Conservation (phyloP, 1,140 invertebrate genomes). For the Luehdorfia chinensis region DNA sequence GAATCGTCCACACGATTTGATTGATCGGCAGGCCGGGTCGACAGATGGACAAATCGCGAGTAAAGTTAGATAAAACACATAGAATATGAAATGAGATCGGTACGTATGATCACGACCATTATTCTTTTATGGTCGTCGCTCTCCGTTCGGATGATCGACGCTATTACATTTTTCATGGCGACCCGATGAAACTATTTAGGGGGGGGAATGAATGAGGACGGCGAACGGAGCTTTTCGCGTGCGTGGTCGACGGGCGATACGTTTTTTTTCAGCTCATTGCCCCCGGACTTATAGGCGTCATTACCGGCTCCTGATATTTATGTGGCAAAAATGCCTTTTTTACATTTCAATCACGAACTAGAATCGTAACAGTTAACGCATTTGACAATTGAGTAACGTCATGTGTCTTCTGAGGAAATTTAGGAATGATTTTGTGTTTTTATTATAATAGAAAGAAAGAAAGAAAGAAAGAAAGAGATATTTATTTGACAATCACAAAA, state of each 20-base stretch:
- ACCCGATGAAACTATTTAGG: conserved; percentile 49
- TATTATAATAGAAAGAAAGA: too few relatives aligned
- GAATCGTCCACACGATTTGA: conserved; percentile 31
- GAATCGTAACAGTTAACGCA: too few relatives aligned
- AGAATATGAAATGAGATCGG: conserved; percentile 48
- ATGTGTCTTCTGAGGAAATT: too few relatives aligned
- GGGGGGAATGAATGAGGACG: conserved; percentile 25
- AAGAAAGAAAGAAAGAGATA: too few relatives aligned
- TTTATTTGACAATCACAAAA: too few relatives aligned
- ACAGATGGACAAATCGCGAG: conserved; percentile 51
- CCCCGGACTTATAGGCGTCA: conserved; percentile 55
- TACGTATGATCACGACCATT: conserved; percentile 40
- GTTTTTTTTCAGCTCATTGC: conserved; percentile 66
- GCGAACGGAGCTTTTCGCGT: conserved; percentile 33
- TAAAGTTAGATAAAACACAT: conserved; percentile 50
- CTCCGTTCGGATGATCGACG: conserved; percentile 44
- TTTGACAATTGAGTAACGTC: too few relatives aligned
- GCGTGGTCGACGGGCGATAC: conserved; percentile 42
- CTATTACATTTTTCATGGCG: conserved; percentile 58
- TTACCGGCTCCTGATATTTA: conserved; percentile 65
- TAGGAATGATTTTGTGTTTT: too few relatives aligned
- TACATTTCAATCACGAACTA: conserved; percentile 59
- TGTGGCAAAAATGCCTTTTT: conserved; percentile 46
- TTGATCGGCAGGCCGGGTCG: conserved; percentile 27
- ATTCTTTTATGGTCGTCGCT: conserved; percentile 43